A percentile compares a stretch with the other conserved stretches of the same genome.
Conservation (phyloP, 30 jellyfish, hydroid and myxozoan species). For the Rhopilema esculentum region DNA sequence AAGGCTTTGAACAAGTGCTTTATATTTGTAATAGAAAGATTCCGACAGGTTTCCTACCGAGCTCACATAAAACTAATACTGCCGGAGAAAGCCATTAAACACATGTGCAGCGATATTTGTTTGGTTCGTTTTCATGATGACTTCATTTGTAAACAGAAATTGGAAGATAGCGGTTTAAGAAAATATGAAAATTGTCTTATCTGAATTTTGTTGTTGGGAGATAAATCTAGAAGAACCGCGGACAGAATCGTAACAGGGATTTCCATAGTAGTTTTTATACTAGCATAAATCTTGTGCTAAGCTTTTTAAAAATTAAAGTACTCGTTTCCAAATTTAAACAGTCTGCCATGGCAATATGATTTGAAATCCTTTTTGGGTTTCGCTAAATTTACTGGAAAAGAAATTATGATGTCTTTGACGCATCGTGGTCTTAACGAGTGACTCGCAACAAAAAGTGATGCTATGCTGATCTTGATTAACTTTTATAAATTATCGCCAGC, state of each 20-base stretch:
- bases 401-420: too few species aligned
- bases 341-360: too few species aligned
- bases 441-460: background rate
- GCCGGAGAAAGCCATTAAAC: background rate
- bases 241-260: too few species aligned
- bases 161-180: too few species aligned
- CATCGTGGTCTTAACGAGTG: background rate
- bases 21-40: background rate
- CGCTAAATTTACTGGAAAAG: background rate
- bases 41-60: background rate
- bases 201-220: too few species aligned
- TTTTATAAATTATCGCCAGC: background rate
- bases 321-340: too few species aligned
- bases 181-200: too few species aligned
- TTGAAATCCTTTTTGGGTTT: background rate
- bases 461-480: background rate
- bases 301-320: too few species aligned
- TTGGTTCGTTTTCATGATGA: background rate
- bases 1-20: background rate
- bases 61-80: background rate
- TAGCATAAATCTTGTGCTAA: too few species aligned
- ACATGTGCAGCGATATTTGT: too few species aligned
- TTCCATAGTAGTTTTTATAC: too few species aligned
- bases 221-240: background rate
- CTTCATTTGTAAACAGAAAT: too few species aligned